These are phyloP conservation scores for Drosophila parthenogenetica DNA, from an alignment of 2,888 invertebrate genomes.

Conservation along the genomic window DNA sequence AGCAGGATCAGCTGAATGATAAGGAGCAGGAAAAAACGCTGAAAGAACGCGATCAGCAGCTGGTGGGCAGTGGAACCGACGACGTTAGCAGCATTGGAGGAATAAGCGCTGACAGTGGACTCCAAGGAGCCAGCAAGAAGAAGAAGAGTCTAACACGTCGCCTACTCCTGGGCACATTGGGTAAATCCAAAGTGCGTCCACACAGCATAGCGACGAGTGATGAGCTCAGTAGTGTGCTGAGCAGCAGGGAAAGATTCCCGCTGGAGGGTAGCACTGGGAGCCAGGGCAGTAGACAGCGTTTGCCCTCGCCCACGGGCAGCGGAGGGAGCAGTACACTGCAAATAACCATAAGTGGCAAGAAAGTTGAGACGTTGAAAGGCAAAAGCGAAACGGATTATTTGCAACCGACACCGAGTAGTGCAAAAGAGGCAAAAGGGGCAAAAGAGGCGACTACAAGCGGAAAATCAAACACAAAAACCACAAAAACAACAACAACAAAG, in stretches of 20 bases:
- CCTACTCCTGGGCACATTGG: conserved; percentile 77
- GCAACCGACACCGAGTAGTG: conserved; percentile 17
- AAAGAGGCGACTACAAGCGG: conserved; percentile 38
- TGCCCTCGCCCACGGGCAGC: conserved; percentile 36
- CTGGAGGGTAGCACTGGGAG: conserved; percentile 44
- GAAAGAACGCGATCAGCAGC: conserved; percentile 24
- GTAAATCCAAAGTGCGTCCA: conserved; percentile 72
- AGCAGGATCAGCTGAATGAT: conserved; percentile 48
- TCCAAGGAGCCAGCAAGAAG: conserved; percentile 57
- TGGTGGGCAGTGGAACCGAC: conserved; percentile 34
- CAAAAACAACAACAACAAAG: conserved; percentile 54
- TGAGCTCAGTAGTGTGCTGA: conserved; percentile 58
- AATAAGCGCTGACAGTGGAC: conserved; percentile 40
- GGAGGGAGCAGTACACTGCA: conserved; percentile 74
- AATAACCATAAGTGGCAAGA: conserved; percentile 84
- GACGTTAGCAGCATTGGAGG: conserved; percentile 49
- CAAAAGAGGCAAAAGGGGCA: conserved; percentile 20
- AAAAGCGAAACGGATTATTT: conserved; percentile 63
- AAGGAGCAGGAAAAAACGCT: conserved; percentile 39
- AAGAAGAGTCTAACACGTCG: conserved; percentile 80
- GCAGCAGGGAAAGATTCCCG: conserved; percentile 30
- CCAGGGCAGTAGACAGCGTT: conserved; percentile 9
- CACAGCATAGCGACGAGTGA: conserved; percentile 66
- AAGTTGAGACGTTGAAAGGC: conserved; percentile 72
- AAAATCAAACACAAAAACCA: conserved; percentile 38